These are phyloP conservation scores for Yoshiicerus persimilis DNA, from an alignment of 1,140 invertebrate species.

Conservation along the genomic window DNA sequence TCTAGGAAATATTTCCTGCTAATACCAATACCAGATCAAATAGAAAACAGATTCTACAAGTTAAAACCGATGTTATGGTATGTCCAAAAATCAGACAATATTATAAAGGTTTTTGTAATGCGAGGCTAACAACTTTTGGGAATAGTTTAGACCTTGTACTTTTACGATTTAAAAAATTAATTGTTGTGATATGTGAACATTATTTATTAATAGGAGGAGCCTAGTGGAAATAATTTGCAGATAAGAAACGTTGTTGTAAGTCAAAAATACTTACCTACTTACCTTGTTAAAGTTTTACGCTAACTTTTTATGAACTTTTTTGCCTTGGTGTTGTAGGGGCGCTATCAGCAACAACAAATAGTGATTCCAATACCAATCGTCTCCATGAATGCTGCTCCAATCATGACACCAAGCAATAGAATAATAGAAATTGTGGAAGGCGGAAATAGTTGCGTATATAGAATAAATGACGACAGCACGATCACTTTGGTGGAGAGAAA, in stretches of 20 bases:
- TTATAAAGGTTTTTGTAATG: too few species aligned
- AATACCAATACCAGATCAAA: too few species aligned
- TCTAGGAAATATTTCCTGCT: too few species aligned
- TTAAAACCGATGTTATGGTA: too few species aligned
- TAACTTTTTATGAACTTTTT: neutral
- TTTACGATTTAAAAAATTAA: too few species aligned
- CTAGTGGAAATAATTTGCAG: neutral
- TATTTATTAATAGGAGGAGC: neutral
- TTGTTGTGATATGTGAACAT: too few species aligned
- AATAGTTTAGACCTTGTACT: too few species aligned
- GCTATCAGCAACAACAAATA: neutral
- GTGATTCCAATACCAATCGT: too few species aligned
- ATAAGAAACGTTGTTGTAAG: neutral
- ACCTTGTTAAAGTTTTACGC: too few species aligned
- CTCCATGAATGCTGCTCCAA: neutral
- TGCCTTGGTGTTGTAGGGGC: neutral
- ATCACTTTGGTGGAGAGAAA: neutral
- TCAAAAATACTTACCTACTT: neutral
- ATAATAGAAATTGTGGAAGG: neutral
- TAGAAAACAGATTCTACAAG: too few species aligned
- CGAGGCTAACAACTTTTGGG: too few species aligned
- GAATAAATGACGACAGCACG: neutral
- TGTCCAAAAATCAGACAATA: too few species aligned
- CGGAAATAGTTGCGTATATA: neutral
- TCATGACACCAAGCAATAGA: neutral